phyloP scores from a whole-genome alignment of 1,140 invertebrate species.

The Alviniconcha marisindica region DNA sequence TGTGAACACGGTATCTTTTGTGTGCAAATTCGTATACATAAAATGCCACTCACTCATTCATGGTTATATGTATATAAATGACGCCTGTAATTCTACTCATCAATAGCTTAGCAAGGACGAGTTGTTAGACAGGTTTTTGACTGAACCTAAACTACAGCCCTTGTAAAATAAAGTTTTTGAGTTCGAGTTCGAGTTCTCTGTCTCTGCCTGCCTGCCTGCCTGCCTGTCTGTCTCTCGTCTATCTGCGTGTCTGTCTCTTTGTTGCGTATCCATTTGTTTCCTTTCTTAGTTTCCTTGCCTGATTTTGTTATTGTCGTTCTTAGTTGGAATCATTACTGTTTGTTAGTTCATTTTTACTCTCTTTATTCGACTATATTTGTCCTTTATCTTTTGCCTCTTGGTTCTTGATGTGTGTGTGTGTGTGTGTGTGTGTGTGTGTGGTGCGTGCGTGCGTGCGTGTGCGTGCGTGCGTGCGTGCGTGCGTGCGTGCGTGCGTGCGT shows the following conservation, averaged over 20 bases:
- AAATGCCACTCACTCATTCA: too few species aligned
- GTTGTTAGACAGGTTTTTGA: too few species aligned
- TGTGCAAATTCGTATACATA: too few species aligned
- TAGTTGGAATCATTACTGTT: not conserved
- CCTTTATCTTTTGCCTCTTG: not conserved
- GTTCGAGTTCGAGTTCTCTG: too few species aligned
- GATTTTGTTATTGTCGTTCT: not conserved
- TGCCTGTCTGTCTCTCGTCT: too few species aligned
- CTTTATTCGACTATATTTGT: not conserved
- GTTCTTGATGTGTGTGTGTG: not conserved
- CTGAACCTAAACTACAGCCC: too few species aligned
- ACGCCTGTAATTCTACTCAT: too few species aligned
- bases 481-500: not conserved
- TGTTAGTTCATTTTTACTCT: not conserved
- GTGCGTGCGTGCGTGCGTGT: constrained; percentile 8
- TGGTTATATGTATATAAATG: too few species aligned
- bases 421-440: not conserved
- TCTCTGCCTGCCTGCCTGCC: too few species aligned
- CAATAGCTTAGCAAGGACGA: too few species aligned
- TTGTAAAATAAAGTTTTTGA: too few species aligned
- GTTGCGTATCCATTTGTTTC: not conserved
- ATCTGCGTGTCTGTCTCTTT: not conserved
- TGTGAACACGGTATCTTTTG: too few species aligned
- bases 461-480: not conserved
- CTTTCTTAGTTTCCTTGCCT: not conserved